Evolutionary conservation across 2,113 vertebrate species (phyloP).

Genomic region (Cygnus atratus): DNA sequence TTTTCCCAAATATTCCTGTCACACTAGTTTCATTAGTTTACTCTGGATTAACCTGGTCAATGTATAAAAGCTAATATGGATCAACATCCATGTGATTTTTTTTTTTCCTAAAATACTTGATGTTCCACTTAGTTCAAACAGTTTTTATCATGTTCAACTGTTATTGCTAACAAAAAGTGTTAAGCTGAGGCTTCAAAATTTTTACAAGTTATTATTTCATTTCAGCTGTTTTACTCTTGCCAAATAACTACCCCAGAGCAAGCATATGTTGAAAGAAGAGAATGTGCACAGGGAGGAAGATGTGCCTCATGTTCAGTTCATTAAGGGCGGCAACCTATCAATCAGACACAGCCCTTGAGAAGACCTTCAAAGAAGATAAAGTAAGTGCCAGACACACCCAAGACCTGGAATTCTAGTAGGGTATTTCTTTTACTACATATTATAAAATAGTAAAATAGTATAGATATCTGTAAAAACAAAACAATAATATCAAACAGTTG

Average conservation of each 20-base stretch:
- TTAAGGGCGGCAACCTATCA: slow-evolving; percentile 24
- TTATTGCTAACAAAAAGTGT: background rate
- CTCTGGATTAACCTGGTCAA: background rate
- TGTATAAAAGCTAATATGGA: background rate
- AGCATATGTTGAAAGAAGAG: slow-evolving; percentile 50
- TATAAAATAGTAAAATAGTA: background rate
- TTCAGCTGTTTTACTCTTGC: slow-evolving; percentile 3
- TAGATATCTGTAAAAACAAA: background rate
- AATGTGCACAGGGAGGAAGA: slow-evolving; percentile 23
- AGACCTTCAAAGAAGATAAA: slow-evolving; percentile 10
- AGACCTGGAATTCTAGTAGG: slow-evolving; percentile 5
- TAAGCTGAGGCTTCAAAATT: slow-evolving; percentile 4
- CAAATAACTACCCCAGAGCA: slow-evolving; percentile 39
- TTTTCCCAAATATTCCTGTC: background rate
- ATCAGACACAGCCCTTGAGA: background rate
- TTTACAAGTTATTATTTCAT: slow-evolving; percentile 21
- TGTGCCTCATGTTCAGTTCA: slow-evolving; percentile 14
- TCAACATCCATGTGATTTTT: background rate
- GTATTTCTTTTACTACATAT: slow-evolving; percentile 7
- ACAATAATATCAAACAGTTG: background rate
- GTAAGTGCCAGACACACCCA: slow-evolving; percentile 36
- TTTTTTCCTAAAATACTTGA: background rate
- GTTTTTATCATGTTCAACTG: background rate
- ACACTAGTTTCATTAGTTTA: background rate
- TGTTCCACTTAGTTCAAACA: background rate